Percentiles rank a stretch among this genome's conserved stretches.
Conservation (phyloP, 2,888 invertebrate genomes). For the Gari tellinella region DNA sequence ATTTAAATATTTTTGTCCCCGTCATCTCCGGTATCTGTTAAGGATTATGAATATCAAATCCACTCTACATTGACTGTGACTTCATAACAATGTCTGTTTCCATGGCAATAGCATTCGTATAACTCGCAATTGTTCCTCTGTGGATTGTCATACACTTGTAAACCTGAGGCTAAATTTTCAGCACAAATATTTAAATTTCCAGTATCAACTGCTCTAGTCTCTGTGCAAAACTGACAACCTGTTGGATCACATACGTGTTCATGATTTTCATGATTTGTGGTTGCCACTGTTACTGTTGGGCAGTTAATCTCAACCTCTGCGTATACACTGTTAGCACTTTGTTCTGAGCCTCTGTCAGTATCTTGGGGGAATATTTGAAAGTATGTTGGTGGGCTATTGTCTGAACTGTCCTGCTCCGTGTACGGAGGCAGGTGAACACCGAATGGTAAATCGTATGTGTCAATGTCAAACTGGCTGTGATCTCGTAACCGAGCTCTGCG, state of each 20-base stretch:
- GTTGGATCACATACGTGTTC: no score
- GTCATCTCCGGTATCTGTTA: not conserved
- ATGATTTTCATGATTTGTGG: no score
- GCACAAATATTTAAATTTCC: not conserved
- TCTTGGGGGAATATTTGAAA: slow-evolving; percentile 63
- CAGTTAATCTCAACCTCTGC: slow-evolving; percentile 19
- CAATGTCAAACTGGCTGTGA: slow-evolving; percentile 62
- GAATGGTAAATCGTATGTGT: slow-evolving; percentile 73
- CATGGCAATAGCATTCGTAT: slow-evolving; percentile 1
- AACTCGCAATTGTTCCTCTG: not conserved
- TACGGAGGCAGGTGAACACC: slow-evolving; percentile 76
- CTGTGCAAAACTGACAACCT: no score
- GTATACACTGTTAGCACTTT: slow-evolving; percentile 21
- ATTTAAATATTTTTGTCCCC: no score
- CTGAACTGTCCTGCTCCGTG: slow-evolving; percentile 65
- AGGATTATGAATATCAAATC: slow-evolving; percentile 37
- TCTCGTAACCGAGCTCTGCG: slow-evolving; percentile 38
- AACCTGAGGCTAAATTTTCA: not conserved
- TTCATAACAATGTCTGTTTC: slow-evolving; percentile 57
- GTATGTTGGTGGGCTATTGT: slow-evolving; percentile 72
- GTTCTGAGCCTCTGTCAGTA: slow-evolving; percentile 17
- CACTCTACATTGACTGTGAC: slow-evolving; percentile 66
- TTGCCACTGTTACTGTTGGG: not conserved
- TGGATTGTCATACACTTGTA: not conserved
- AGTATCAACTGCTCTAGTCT: no score